Base-by-base conservation (phyloP, 2,888 invertebrate genomes). In the Azorinus chamasolen region DNA sequence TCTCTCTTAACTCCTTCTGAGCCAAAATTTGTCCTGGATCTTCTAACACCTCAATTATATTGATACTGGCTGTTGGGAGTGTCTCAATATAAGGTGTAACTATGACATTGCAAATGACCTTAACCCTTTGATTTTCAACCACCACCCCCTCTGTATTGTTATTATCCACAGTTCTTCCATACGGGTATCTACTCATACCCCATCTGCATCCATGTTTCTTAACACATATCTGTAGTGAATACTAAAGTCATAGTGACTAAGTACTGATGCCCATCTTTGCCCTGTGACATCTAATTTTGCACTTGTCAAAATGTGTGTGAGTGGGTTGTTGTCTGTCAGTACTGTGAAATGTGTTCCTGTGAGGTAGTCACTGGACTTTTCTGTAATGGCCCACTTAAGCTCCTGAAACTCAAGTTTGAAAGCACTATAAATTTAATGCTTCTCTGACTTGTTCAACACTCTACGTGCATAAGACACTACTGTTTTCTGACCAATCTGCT, bases 1-100 rank as follows among this genome's bases (percentile, higher is more conserved):
- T 53, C 41, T 53, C 63, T 63, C 51, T 51, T n/a, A 51, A 10
- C 22, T 63, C 63, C 22, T 27, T 51, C 25, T 63, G 63, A n/a
- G 43, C 63, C 4, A 53, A 8, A 1, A 37, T 27, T 4, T 51
- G 37, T 51, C 63, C 63, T 24, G 53, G 51, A n/a, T 25, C 39
- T 53, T 53, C 53, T 12, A 32, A 39, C 16, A 27, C 37, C 24
- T 63, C 37, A 24, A 53, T 24, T 8, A 63, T 22, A 32, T 54
- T 63, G 41, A 63, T 18, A 4, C 12, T 27, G 2, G 24, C 25
- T 3, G 24, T 43, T 22, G 53, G 63, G 18, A 63, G 24, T 2
- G 46, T 53, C 22, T 63, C 53, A 12, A 63, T 41, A 14, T 20
- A 53, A 22, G 41, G 32, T 6, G 32, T 10, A 6, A 32, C 4